Evolutionary conservation across 2,888 invertebrate genomes (phyloP).

Genomic region (Acleris laterana): DNA sequence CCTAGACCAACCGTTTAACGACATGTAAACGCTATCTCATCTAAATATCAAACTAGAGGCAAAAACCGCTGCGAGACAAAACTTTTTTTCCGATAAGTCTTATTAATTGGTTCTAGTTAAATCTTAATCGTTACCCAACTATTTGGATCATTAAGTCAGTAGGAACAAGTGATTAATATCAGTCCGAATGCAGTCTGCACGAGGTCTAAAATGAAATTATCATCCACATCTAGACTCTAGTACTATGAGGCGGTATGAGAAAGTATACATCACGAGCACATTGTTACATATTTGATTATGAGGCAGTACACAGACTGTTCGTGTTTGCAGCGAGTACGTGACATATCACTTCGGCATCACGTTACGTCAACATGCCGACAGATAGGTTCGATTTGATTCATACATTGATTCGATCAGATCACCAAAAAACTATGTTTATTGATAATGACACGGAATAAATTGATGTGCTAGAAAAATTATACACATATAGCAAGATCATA

Average conservation of each 20-base stretch:
- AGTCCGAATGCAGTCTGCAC: slow-evolving; percentile 19
- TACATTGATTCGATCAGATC: slow-evolving; percentile 1
- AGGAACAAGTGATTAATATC: slow-evolving; percentile 18
- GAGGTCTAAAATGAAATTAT: slow-evolving; percentile 11
- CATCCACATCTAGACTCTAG: background rate
- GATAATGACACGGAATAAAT: background rate
- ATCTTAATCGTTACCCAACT: slow-evolving; percentile 12
- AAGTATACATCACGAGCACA: background rate
- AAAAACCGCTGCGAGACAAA: no score
- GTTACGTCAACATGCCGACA: slow-evolving; percentile 17
- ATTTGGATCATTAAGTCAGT: slow-evolving; percentile 30
- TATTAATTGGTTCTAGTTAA: background rate
- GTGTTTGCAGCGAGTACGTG: slow-evolving; percentile 22
- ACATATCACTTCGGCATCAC: slow-evolving; percentile 22
- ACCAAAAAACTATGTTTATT: background rate
- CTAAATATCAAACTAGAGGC: background rate
- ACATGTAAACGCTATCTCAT: no score
- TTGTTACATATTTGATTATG: slow-evolving; percentile 9
- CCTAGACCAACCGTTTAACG: slow-evolving; percentile 4
- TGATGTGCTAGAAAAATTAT: no score
- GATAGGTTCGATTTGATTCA: slow-evolving; percentile 15
- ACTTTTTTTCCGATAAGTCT: no score
- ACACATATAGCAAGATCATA: no score
- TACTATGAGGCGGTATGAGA: background rate
- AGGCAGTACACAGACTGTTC: background rate